Base-by-base conservation (phyloP, 2,888 invertebrate genomes). In the Athetis lepigone region DNA sequence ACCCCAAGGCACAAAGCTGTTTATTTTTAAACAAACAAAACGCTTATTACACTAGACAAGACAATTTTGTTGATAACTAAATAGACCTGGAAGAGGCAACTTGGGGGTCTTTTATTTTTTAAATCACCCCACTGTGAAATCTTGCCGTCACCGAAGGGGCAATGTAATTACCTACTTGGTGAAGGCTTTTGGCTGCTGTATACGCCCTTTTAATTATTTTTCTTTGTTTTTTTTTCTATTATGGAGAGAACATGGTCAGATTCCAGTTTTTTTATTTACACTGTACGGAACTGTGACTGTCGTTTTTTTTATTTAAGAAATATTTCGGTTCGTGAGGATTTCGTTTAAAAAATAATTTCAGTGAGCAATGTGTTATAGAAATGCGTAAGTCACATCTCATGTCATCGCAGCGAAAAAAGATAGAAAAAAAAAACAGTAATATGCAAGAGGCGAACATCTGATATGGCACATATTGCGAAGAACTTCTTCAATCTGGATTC, bases 91-190 rank as follows among this genome's bases (percentile, higher is more conserved):
- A 77, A 87, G 76, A 58, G 75, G 69, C 76, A 57, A 55, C 82
- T 63, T 42, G 88, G 83, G 87, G 81, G 66, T 60, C 67, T 65
- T 87, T 87, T 75, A 63, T 79, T 85, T 86, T 84, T 84, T 81
- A 82, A 82, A 74, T 78, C 77, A 73, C 84, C 79, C 78, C 69
- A 64, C 75, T 79, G 84, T 79, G 74, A 81, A 82, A 85, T 86
- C 73, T 78, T 79, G 56, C 68, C 64, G 75, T 70, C 70, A 77
- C 70, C 75, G 43, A 75, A 67, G 73, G 54, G 70, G 79, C 69
- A 67, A 77, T 69, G 75, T 82, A 85, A 85, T 85, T 85, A 85
- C n/a, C n/a, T n/a, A n/a, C 72, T 51, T 40, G 45, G 52, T 49
- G 54, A 51, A 58, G 61, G 56, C 49, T 58, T 58, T 59, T 16